These are phyloP conservation scores for Myiopsitta monachus DNA, from an alignment of 2,113 vertebrate genomes.

Conservation along the genomic window DNA sequence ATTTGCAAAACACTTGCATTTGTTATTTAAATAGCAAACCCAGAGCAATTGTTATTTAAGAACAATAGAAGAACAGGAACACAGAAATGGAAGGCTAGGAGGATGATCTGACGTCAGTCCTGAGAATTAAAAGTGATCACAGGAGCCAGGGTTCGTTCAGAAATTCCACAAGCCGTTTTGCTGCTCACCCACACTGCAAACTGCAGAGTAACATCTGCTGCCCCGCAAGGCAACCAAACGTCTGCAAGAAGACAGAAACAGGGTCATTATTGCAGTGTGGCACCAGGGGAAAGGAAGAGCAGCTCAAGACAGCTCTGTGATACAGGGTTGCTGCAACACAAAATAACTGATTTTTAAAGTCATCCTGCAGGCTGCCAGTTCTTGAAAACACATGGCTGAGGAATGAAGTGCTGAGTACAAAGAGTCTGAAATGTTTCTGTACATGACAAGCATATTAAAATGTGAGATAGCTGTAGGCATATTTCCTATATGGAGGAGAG, in stretches of 20 bases:
- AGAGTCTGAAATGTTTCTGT: neutral
- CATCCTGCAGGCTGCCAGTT: neutral
- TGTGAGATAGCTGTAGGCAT: neutral
- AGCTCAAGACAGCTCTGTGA: neutral
- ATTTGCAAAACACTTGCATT: neutral
- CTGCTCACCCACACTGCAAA: neutral
- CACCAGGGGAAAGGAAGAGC: neutral
- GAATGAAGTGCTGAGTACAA: neutral
- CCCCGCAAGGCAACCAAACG: neutral
- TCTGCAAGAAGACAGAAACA: neutral
- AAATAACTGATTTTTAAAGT: neutral
- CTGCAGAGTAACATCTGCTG: neutral
- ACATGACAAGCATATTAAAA: neutral
- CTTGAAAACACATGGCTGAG: neutral
- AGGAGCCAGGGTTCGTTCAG: rapidly evolving
- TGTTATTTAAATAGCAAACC: neutral
- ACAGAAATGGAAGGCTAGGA: neutral
- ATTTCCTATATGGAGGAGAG: neutral
- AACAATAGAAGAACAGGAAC: neutral
- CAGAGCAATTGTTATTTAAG: neutral
- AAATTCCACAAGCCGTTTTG: neutral
- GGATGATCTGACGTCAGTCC: neutral
- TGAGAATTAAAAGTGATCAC: neutral
- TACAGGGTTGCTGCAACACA: neutral
- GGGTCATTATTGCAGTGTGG: neutral